A percentile compares a stretch with the other conserved stretches of the same genome.
These are phyloP conservation scores for Ormia ochracea DNA, from an alignment of 2,888 invertebrate species.

Conservation along the genomic window DNA sequence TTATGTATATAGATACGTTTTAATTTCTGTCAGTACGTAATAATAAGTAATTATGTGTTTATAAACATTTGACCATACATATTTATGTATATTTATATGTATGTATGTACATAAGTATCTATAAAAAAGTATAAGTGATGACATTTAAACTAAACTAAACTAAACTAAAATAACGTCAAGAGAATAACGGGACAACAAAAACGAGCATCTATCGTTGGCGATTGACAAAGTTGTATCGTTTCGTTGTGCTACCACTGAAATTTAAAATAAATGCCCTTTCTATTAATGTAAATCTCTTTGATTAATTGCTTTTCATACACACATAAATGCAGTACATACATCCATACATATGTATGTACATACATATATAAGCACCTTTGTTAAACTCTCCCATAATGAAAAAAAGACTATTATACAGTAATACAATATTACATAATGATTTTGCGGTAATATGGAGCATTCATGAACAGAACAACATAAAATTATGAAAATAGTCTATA, in stretches of 20 bases:
- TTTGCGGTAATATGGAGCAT: no score
- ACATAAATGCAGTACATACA: no score
- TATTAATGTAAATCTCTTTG: background rate
- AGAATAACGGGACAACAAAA: slow-evolving; percentile 48
- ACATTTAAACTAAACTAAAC: slow-evolving; percentile 51
- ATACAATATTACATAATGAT: no score
- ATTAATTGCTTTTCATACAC: background rate
- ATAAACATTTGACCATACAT: background rate
- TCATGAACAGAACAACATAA: no score
- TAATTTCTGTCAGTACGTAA: slow-evolving; percentile 22
- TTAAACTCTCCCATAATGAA: no score
- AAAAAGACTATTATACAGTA: no score
- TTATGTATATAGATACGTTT: no score
- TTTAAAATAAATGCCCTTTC: background rate
- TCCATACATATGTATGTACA: no score
- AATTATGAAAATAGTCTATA: no score
- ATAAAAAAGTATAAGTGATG: slow-evolving; percentile 50
- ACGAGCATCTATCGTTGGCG: slow-evolving; percentile 37
- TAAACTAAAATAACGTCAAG: slow-evolving; percentile 41
- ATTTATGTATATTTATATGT: background rate
- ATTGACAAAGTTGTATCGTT: background rate
- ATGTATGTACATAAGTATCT: background rate
- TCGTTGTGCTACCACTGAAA: slow-evolving; percentile 28
- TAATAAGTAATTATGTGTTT: slow-evolving; percentile 9
- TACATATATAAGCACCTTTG: no score